Base-by-base conservation (phyloP, 2,113 vertebrate genomes). In the Acrocephalus kingi region DNA sequence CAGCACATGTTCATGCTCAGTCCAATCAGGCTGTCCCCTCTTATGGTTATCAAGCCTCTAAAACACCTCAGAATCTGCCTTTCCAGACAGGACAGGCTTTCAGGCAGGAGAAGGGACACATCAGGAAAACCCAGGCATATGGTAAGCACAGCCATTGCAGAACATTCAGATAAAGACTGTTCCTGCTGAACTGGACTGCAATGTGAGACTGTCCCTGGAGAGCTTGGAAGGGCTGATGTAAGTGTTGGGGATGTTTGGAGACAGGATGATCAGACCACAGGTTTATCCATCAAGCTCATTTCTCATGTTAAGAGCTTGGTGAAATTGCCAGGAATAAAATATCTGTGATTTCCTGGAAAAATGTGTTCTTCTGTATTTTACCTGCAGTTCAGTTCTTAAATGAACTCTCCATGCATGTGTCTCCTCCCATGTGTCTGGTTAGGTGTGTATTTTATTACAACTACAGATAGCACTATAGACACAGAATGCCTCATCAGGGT, bases 181-280 rank as follows among this genome's bases (percentile, higher is more conserved):
- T 96, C 67, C 92, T 80, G 67, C 82, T 86, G 84, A 77, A 79
- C 59, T 30, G 75, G 78, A 33, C 87, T 93, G 87, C 82, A 73
- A 37, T 67, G 87, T 86, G 82, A 84, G 84, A 84, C 72, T 84
- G 55, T 96, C 92, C 92, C 95, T 37, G 2, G 88, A 94, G 94
- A 94, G 75, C 69, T 68, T 75, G 85, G 56, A 94, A 93, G 52
- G 64, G 88, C 90, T 97, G 96, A 97, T 97, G 94, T 97, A 97
- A 96, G 94, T 95, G 96, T 95, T 25, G 9, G 76, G 66, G 94
- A 96, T 92, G 58, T 93, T 92, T 67, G 56, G 73, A 96, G 96
- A 92, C 92, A 86, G 61, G 56, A 49, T 81, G 88, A 72, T 96
- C 90, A 92, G 90, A 78, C 93, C 92, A 89, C 72, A 81, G 85